Percentiles rank a stretch among this genome's conserved stretches.
Evolutionary conservation across 2,113 vertebrate genomes (phyloP).

Genomic region (Prochilodus magdalenae): DNA sequence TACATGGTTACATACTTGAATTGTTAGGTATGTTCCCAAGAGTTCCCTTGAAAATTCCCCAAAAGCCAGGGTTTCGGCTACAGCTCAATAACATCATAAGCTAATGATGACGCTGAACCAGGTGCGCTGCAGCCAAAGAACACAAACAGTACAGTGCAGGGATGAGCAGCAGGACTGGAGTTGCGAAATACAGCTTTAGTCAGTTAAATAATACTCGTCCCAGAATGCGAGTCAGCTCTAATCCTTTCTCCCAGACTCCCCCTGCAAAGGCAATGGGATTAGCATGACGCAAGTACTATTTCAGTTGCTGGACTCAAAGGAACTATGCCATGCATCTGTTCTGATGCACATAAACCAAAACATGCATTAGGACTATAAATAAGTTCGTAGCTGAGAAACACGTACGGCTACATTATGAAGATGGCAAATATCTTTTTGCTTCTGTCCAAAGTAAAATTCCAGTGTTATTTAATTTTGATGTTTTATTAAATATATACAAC

Average conservation of each 20-base stretch:
- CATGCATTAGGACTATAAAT: background rate
- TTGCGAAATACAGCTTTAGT: conserved; percentile 6
- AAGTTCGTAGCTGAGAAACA: background rate
- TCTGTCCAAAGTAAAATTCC: background rate
- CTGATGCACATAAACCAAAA: background rate
- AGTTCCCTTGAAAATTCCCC: no score
- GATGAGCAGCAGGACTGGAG: background rate
- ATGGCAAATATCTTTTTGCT: no score
- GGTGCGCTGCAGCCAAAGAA: background rate
- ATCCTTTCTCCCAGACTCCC: conserved; percentile 56
- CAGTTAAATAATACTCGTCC: conserved; percentile 47
- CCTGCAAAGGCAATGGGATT: conserved; percentile 45
- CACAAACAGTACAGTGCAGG: background rate
- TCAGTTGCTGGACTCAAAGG: conserved; percentile 11
- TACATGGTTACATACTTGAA: background rate
- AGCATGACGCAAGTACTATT: conserved; percentile 37
- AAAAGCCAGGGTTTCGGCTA: background rate
- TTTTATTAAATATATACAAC: conserved; percentile 45
- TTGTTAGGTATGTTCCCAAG: no score
- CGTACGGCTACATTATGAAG: no score
- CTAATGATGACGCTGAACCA: background rate
- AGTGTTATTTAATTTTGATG: background rate
- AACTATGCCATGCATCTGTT: background rate
- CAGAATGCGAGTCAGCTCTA: conserved; percentile 65
- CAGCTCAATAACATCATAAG: background rate